Conservation (phyloP, 2,113 vertebrate species). For the Lucifuga dentata region DNA sequence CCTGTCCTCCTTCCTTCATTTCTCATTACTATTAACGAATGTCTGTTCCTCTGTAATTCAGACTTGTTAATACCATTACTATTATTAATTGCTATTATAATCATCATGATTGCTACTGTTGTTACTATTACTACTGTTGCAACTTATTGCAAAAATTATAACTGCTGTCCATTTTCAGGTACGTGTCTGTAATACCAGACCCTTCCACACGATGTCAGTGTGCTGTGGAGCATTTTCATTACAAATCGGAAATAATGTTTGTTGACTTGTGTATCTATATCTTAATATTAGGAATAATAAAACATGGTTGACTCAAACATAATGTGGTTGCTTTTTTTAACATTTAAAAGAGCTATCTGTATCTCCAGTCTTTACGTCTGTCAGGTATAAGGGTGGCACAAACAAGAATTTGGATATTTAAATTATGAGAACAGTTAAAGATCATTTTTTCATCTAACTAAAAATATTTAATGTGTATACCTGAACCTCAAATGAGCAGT, state of each 20-base stretch:
- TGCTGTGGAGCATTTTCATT: constrained; percentile 87
- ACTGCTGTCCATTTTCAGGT: constrained; percentile 86
- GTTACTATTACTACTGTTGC: constrained; percentile 82
- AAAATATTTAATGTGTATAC: too few species aligned
- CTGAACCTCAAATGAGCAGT: too few species aligned
- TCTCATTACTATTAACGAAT: constrained; percentile 72
- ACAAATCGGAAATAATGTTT: constrained; percentile 81
- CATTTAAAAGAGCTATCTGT: neutral
- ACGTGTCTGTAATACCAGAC: constrained; percentile 83
- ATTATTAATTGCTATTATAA: constrained; percentile 82
- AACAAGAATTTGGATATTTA: too few species aligned
- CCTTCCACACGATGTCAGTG: constrained; percentile 85
- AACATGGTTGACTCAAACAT: constrained; percentile 83
- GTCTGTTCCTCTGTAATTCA: constrained; percentile 77
- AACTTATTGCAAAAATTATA: constrained; percentile 81
- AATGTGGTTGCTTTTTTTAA: neutral
- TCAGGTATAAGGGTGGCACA: too few species aligned
- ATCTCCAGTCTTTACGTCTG: too few species aligned
- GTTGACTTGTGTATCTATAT: constrained; percentile 88
- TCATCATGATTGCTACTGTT: constrained; percentile 81
- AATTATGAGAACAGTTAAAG: too few species aligned
- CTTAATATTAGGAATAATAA: constrained; percentile 88
- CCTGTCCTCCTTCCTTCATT: constrained; percentile 64
- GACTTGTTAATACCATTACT: constrained; percentile 82
- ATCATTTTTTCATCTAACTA: too few species aligned